phyloP scores from a whole-genome alignment of 2,113 vertebrate genomes.

The Chrysochloris asiatica region DNA sequence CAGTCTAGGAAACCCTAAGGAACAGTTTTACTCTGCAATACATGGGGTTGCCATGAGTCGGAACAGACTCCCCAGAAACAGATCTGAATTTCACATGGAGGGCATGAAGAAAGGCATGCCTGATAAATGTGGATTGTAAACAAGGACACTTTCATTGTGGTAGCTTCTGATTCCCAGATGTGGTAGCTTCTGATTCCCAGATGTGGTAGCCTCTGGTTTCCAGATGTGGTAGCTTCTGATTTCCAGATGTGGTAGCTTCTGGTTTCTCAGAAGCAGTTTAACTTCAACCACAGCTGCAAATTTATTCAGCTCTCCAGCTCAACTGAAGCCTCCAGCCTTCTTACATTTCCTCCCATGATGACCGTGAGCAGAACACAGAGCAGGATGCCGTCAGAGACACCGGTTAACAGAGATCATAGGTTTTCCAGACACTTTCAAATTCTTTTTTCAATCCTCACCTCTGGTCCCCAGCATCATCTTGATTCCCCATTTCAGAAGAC shows the following conservation, averaged over 20 bases:
- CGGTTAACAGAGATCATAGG: neutral
- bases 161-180: neutral
- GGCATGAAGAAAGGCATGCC: neutral
- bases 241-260: too few relatives aligned
- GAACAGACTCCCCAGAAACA: neutral
- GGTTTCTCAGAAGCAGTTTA: neutral
- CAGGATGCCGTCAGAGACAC: neutral
- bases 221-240: too few relatives aligned
- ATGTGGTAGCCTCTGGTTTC: too few relatives aligned
- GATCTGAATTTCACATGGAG: neutral
- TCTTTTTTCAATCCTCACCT: neutral
- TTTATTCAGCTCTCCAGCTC: neutral
- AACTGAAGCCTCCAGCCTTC: neutral
- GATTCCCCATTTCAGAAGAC: too few relatives aligned
- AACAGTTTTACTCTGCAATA: too few relatives aligned
- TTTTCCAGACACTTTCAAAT: neutral
- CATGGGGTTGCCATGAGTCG: neutral
- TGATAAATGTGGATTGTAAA: too few relatives aligned
- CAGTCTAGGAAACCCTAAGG: too few relatives aligned
- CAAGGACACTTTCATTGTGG: neutral
- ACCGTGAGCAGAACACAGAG: neutral
- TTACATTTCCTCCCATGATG: neutral
- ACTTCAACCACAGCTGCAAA: neutral
- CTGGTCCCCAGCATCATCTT: neutral
- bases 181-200: neutral